Evolutionary conservation across 53 echinoderm and acorn worm species (phyloP), one percentile per base, ranked within the genome.

Genomic region (Astropecten irregularis): DNA sequence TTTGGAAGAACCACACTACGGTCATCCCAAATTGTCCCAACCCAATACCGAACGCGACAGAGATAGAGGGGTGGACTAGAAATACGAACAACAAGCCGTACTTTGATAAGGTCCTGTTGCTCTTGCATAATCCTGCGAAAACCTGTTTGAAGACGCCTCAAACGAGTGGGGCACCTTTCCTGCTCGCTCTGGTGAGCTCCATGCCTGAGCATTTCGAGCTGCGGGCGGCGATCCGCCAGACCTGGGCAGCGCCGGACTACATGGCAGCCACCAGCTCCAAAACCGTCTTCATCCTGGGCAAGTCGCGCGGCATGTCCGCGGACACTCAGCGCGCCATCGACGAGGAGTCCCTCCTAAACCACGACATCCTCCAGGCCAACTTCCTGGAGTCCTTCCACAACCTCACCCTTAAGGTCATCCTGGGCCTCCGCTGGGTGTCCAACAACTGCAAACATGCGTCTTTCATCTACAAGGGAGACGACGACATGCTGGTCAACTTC

Each of bases 401-500:
- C 79, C 82, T 95, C 33, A 95, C 95, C 10, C 77, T 95, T 23
- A 95, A 95, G 62, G 95, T 95, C 8, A 86, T 95, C 51, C 66
- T 95, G 0, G 95, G 95, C 23, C 77, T 92, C 23, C 68, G 73
- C 13, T 95, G 95, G 95, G 76, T 88, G 28, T 81, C 88, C 37
- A 76, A 26, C 35, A 61, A 82, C 38, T 95, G 95, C 53, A 69
- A 83, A 9, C 61, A 83, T 0, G 92, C 77, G 18, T 54, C 73
- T 30, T 95, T 86, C 39, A 33, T 95, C 47, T 95, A 95, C 67
- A 95, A 95, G 68, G 95, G 95, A 0, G 95, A 95, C 23, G 95
- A 95, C 51, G 95, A 95, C 76, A 95, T 95, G 95, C 77, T 95
- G 50, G 92, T 95, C 71, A 95, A 95, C 77, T 95, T 95, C 55